A percentile compares a stretch with the other conserved stretches of the same genome.
These are phyloP conservation scores for Osmoderma eremita DNA, from an alignment of 2,888 invertebrate genomes.

Conservation along the genomic window DNA sequence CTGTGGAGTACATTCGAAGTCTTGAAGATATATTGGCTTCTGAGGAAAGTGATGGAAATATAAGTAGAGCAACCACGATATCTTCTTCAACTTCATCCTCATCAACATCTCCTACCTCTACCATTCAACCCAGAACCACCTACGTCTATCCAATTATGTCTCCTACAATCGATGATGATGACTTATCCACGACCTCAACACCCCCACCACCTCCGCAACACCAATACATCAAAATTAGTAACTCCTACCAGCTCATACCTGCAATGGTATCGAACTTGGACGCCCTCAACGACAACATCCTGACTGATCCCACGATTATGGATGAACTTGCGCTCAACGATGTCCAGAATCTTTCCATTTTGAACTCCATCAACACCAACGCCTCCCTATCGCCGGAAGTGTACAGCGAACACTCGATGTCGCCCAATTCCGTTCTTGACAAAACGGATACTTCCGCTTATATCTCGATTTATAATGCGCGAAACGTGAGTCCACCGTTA, in stretches of 20 bases:
- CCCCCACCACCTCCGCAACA: conserved; percentile 66
- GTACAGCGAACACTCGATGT: conserved; percentile 62
- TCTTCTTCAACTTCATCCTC: conserved; percentile 41
- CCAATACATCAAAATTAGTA: conserved; percentile 70
- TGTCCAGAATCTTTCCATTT: conserved; percentile 67
- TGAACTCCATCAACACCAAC: conserved; percentile 58
- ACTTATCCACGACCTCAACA: conserved; percentile 61
- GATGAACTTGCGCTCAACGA: conserved; percentile 67
- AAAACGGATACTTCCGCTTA: conserved; percentile 48
- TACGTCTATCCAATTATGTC: conserved; percentile 58
- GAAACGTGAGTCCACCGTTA: conserved; percentile 25
- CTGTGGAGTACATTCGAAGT: conserved; percentile 88
- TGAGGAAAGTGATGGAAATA: conserved; percentile 59
- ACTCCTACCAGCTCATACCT: conserved; percentile 72
- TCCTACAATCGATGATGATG: conserved; percentile 67
- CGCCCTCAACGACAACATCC: conserved; percentile 63
- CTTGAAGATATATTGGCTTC: conserved; percentile 80
- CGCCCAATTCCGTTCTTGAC: conserved; percentile 56
- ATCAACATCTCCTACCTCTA: conserved; percentile 64
- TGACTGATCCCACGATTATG: conserved; percentile 63
- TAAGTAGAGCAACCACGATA: conserved; percentile 41
- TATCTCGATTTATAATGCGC: conserved; percentile 15
- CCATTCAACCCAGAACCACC: conserved; percentile 54
- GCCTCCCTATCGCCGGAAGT: conserved; percentile 60
- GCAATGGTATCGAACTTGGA: conserved; percentile 67